These are phyloP conservation scores for Leptatherina wallacei DNA, from an alignment of 2,797 vertebrate genomes.

Conservation along the genomic window DNA sequence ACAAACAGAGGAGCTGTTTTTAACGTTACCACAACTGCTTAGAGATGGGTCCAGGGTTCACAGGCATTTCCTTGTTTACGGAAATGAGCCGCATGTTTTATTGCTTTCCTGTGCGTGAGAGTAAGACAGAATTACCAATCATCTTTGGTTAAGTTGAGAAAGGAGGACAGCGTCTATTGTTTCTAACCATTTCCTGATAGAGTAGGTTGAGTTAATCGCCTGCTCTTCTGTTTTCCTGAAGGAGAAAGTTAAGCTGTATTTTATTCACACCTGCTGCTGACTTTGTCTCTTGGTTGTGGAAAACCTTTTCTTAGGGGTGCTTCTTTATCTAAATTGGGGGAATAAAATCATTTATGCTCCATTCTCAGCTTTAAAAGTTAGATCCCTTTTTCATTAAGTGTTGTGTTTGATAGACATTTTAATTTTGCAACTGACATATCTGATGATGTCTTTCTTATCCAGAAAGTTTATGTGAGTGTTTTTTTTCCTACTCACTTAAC, in stretches of 20 bases:
- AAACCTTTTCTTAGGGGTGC: not conserved
- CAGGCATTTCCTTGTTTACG: constrained; percentile 47
- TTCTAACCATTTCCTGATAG: constrained; percentile 8
- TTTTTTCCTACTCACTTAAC: no score
- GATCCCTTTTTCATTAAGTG: no score
- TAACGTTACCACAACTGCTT: not conserved
- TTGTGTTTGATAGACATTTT: no score
- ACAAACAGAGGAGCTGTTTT: constrained; percentile 35
- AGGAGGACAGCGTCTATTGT: not conserved
- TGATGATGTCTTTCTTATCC: no score
- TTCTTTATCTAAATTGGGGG: no score
- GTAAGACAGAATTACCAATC: constrained; percentile 20
- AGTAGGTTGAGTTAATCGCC: not conserved
- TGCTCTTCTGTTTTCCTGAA: not conserved
- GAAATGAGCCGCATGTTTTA: constrained; percentile 44
- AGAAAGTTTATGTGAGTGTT: no score
- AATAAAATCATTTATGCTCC: no score
- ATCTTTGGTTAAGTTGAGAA: constrained; percentile 9
- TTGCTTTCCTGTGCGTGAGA: constrained; percentile 45
- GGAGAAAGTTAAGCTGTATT: not conserved
- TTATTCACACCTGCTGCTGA: not conserved
- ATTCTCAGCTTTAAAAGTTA: no score
- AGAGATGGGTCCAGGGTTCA: constrained; percentile 1
- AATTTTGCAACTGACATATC: no score
- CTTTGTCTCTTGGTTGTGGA: not conserved